Conservation (phyloP, 2,797 vertebrate genomes). For the Emys orbicularis region DNA sequence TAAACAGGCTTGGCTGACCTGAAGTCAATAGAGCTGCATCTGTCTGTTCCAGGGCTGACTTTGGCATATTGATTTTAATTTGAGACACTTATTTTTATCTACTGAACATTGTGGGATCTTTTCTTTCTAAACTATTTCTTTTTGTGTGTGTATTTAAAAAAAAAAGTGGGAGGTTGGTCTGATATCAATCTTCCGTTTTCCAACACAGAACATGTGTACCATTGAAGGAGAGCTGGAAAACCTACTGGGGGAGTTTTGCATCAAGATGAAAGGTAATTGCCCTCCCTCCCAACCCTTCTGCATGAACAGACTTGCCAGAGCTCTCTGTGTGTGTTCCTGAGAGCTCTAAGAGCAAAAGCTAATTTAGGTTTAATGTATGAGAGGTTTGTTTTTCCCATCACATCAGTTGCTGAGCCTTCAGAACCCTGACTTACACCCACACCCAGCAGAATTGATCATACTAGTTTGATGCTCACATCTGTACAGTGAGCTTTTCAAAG, state of each 20-base stretch:
- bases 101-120: not conserved
- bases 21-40: not conserved
- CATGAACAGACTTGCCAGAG: not conserved
- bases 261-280: conserved; percentile 98
- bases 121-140: not conserved
- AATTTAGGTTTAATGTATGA: not conserved
- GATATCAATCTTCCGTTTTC: conserved; percentile 30
- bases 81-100: not conserved
- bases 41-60: not conserved
- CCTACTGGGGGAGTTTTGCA: conserved; percentile 96
- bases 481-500: not conserved
- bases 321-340: not conserved
- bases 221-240: conserved; percentile 96
- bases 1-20: not conserved
- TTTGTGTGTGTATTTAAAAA: not conserved
- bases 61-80: not conserved
- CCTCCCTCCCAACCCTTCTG: not conserved
- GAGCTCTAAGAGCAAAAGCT: rapidly evolving
- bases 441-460: not conserved
- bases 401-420: conserved; percentile 4
- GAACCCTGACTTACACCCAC: not conserved
- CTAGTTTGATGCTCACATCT: not conserved
- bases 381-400: not conserved
- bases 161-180: not conserved
- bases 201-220: conserved; percentile 92